Conservation (phyloP, 2,888 invertebrate genomes). For the Clistopyga incitator region DNA sequence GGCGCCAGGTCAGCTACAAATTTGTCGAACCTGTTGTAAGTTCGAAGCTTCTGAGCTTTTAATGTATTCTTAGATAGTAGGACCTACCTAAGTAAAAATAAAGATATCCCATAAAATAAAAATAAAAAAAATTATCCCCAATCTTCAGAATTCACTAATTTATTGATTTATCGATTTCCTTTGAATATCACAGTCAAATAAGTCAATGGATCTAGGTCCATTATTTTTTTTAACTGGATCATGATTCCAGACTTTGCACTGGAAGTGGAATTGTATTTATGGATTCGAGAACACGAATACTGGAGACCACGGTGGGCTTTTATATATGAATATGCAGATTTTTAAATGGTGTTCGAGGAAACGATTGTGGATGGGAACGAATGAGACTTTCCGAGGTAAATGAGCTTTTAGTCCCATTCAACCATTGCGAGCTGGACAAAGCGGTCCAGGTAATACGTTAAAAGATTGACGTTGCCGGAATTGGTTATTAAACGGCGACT, state of each 20-base stretch:
- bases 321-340: constrained; percentile 1
- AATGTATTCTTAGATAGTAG: too few relatives aligned
- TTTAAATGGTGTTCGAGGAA: constrained; percentile 4
- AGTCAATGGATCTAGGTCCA: background rate
- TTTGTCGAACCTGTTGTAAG: too few relatives aligned
- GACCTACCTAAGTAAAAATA: too few relatives aligned
- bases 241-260: background rate
- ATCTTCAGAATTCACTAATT: too few relatives aligned
- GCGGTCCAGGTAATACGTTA: constrained; percentile 77
- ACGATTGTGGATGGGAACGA: constrained; percentile 43
- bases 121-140: too few relatives aligned
- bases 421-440: constrained; percentile 67
- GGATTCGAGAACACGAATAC: background rate
- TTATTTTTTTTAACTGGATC: background rate
- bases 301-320: background rate
- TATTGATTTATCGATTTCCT: too few relatives aligned
- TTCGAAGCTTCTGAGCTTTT: too few relatives aligned
- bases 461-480: constrained; percentile 81
- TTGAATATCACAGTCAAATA: background rate
- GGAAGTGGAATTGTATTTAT: background rate
- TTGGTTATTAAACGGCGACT: constrained; percentile 81
- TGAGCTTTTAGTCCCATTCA: constrained; percentile 69
- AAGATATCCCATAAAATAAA: too few relatives aligned
- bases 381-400: constrained; percentile 72
- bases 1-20: too few relatives aligned